Evolutionary conservation across 2,797 vertebrate species (phyloP).

Genomic region (Catamblyrhynchus diadema): DNA sequence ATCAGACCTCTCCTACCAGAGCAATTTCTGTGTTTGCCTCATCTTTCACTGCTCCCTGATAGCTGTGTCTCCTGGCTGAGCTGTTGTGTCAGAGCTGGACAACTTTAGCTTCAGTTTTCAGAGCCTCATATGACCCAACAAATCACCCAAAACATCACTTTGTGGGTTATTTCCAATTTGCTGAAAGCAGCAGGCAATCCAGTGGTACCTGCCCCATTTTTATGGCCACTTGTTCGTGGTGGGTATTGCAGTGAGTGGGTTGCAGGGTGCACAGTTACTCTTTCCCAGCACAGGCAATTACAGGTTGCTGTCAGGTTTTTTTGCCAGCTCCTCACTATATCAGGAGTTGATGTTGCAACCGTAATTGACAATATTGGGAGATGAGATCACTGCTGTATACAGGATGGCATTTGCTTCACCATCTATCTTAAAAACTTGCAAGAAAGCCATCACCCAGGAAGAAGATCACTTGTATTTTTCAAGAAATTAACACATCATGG

Average conservation of each 20-base stretch:
- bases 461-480: neutral
- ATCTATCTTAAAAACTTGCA: neutral
- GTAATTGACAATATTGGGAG: neutral
- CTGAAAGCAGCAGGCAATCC: neutral
- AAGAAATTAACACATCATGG: neutral
- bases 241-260: neutral
- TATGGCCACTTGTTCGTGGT: fast-evolving
- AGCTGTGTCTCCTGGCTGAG: neutral
- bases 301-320: neutral
- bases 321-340: neutral
- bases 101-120: neutral
- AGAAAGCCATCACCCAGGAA: neutral
- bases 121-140: neutral
- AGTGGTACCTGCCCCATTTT: neutral
- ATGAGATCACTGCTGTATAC: neutral
- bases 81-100: neutral
- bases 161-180: neutral
- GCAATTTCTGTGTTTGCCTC: neutral
- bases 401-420: neutral
- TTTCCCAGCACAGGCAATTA: neutral
- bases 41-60: neutral
- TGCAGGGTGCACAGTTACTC: neutral
- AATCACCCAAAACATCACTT: neutral
- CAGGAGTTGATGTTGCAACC: neutral
- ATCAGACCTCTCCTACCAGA: neutral